phyloP scores from a whole-genome alignment of 64 coral and sea anemone genomes.

The Trachythela sp. region DNA sequence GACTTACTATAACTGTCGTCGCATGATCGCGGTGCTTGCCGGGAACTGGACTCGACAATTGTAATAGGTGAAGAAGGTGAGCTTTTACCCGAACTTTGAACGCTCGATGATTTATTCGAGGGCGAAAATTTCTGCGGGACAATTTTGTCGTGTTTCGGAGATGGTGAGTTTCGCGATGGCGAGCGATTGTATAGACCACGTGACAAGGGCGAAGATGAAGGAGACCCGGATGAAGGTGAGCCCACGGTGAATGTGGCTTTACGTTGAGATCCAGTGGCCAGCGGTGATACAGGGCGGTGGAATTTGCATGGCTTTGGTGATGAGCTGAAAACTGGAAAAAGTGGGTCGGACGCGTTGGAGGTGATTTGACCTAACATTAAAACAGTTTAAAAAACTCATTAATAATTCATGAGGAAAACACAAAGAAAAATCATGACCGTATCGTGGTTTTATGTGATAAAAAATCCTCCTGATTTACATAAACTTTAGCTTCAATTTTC shows the following conservation, averaged over 20 bases:
- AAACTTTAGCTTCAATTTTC: too few species aligned
- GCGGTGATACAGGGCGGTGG: background rate
- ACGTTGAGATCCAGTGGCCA: background rate
- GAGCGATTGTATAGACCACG: background rate
- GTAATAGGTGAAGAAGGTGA: background rate
- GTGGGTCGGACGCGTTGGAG: background rate
- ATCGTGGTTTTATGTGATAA: too few species aligned
- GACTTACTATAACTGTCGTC: conserved; percentile 16
- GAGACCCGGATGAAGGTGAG: conserved; percentile 2
- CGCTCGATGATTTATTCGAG: background rate
- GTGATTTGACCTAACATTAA: background rate
- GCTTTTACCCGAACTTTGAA: background rate
- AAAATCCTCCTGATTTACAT: too few species aligned
- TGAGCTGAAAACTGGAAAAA: conserved; percentile 10
- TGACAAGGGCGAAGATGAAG: background rate
- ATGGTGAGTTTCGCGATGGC: background rate
- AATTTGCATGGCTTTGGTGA: background rate
- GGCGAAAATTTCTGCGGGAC: background rate
- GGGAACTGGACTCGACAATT: background rate
- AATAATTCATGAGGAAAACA: background rate
- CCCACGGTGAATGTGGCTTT: conserved; percentile 7
- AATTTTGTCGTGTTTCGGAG: background rate
- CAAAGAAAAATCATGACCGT: too few species aligned
- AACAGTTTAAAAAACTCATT: background rate
- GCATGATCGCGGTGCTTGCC: background rate